These are phyloP conservation scores for Sakesphorus luctuosus DNA, from an alignment of 2,113 vertebrate genomes.

Conservation along the genomic window DNA sequence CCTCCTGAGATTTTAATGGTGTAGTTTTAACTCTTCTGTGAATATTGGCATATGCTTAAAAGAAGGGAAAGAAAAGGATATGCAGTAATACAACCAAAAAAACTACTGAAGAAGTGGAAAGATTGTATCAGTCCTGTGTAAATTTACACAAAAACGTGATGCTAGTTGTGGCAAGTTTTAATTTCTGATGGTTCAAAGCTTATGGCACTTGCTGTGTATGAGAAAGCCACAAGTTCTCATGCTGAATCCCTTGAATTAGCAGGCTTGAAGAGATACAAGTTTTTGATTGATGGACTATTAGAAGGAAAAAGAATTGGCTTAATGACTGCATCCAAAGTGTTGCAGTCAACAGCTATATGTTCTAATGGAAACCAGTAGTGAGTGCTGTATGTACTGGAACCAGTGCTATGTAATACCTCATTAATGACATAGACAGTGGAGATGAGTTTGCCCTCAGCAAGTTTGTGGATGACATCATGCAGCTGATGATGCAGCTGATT, in stretches of 20 bases:
- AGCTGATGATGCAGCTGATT: neutral
- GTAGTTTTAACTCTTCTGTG: neutral
- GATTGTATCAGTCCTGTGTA: neutral
- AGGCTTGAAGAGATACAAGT: neutral
- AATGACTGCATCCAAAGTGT: neutral
- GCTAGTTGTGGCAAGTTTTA: neutral
- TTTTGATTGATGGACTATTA: neutral
- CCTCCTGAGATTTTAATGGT: neutral
- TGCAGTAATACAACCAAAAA: neutral
- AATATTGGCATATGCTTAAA: neutral
- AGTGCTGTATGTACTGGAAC: neutral
- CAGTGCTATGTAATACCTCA: neutral
- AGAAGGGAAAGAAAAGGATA: neutral
- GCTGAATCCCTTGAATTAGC: neutral
- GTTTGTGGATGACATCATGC: neutral
- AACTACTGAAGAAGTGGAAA: neutral
- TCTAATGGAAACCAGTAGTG: neutral
- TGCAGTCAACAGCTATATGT: neutral
- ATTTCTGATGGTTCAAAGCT: neutral
- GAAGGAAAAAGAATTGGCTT: neutral
- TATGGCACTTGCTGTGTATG: neutral
- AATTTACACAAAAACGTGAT: neutral
- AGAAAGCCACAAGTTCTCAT: neutral
- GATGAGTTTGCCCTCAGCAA: neutral
- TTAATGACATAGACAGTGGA: neutral